phyloP scores from a whole-genome alignment of 2,113 vertebrate genomes.

The Toxotes chatareus region DNA sequence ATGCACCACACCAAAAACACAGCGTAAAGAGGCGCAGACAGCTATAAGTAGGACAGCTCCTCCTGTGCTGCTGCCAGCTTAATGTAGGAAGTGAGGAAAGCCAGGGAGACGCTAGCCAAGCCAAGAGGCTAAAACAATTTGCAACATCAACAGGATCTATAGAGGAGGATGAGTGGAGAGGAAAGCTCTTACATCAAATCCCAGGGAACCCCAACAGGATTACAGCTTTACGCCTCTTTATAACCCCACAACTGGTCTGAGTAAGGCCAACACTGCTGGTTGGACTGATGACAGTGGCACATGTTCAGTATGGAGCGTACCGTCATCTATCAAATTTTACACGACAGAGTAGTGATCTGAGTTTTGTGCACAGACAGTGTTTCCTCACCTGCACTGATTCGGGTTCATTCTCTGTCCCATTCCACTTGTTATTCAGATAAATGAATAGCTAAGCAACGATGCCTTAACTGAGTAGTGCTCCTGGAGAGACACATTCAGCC shows the following conservation, averaged over 20 bases:
- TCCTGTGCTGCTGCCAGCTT: conserved; percentile 39
- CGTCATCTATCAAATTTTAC: conserved; percentile 23
- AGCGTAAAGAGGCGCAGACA: conserved; percentile 4
- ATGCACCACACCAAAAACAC: background rate
- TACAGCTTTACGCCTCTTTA: conserved; percentile 55
- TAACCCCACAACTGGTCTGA: conserved; percentile 28
- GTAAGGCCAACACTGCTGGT: conserved; percentile 19
- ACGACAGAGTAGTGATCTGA: conserved; percentile 26
- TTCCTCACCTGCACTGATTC: conserved; percentile 39
- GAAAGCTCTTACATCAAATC: conserved; percentile 71
- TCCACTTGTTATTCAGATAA: conserved; percentile 76
- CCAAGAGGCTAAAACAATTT: conserved; percentile 67
- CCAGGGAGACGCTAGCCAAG: conserved; percentile 36
- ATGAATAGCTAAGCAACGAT: conserved; percentile 69
- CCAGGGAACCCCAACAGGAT: conserved; percentile 63
- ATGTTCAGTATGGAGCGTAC: background rate
- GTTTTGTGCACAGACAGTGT: conserved; percentile 12
- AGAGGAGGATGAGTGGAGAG: conserved; percentile 55
- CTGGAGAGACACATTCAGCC: conserved; percentile 74
- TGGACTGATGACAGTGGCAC: conserved; percentile 27
- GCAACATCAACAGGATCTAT: conserved; percentile 67
- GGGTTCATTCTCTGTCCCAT: conserved; percentile 51
- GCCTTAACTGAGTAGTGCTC: conserved; percentile 70
- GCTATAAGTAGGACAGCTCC: conserved; percentile 39
- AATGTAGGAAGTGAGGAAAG: conserved; percentile 35